Evolutionary conservation across 2,113 vertebrate genomes (phyloP), one percentile per base, ranked within the genome.

Genomic region (Nerophis lumbriciformis): DNA sequence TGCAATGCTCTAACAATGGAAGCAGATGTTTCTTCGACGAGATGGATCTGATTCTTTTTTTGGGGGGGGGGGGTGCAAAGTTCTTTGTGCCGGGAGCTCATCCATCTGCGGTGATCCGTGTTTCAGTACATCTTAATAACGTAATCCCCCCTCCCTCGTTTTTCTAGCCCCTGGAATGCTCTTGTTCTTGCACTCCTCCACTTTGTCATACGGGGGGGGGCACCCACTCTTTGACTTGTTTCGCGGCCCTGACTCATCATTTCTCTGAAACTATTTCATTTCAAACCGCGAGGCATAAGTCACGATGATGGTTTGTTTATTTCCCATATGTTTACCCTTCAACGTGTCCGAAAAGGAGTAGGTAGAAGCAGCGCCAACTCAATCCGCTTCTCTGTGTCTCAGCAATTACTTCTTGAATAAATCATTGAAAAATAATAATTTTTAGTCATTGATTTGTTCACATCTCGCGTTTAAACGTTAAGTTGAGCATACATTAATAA

Each of bases 91-190:
- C 49, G 70, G 72, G 73, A 59, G 50, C 82, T 87, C 88, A 90
- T 90, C 85, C 79, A 88, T 91, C 89, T 90, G 75, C 68, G 78
- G 76, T 71, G 81, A 85, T 84, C 81, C 66, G 77, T 81, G 69
- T 90, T 90, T 88, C 88, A 89, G 86, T 90, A 89, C 82, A 88
- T 90, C 88, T 91, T 90, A 90, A 90, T 90, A 88, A 88, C 89
- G 86, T 87, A 87, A 89, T 88, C 83, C 82, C 69, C 67, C 81
- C 79, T 73, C 79, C 78, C 86, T 88, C 79, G 57, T 89, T 89
- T 89, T 87, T 86, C 72, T 83, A 59, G 50, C 65, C 75, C 62
- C 37, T 83, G 90, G 90, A 91, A 90, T 91, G 89, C 88, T 88
- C 89, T 91, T 90, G 89, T 90, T 90, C 89, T 90, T 83, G 73